Conservation (phyloP, 2,113 vertebrate species). For the Manacus vitellinus region DNA sequence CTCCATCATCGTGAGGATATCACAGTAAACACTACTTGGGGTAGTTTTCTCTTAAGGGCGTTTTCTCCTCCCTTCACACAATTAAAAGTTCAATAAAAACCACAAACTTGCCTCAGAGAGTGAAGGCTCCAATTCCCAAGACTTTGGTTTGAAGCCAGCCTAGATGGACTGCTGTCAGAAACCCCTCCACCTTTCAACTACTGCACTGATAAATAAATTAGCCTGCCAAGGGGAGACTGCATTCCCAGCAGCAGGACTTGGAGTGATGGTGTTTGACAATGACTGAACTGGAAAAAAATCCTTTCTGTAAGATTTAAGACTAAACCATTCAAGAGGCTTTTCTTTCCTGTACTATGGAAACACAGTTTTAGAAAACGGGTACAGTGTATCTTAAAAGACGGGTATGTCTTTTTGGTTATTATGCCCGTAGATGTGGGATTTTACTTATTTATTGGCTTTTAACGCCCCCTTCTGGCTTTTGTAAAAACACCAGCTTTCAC, state of each 20-base stretch:
- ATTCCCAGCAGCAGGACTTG: neutral
- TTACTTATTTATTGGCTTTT: constrained; percentile 32
- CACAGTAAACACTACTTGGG: neutral
- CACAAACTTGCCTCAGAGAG: neutral
- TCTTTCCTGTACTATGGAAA: neutral
- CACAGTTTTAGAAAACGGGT: neutral
- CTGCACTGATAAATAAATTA: neutral
- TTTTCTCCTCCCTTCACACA: neutral
- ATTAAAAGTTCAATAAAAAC: neutral
- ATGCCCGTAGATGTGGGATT: fast-evolving
- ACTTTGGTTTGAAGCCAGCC: neutral
- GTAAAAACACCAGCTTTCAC: neutral
- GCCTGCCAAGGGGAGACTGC: neutral
- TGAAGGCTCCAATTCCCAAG: fast-evolving
- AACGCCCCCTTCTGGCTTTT: constrained; percentile 19
- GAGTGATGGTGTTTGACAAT: neutral
- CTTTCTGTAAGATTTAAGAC: neutral
- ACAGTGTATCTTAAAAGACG: neutral
- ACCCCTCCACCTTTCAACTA: neutral
- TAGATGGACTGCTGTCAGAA: neutral
- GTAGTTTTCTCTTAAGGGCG: neutral
- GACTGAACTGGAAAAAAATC: neutral
- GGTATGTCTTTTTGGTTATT: neutral
- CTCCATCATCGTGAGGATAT: neutral
- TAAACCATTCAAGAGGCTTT: neutral